Conservation (phyloP, 2,888 invertebrate genomes). For the Rhagonycha lutea region DNA sequence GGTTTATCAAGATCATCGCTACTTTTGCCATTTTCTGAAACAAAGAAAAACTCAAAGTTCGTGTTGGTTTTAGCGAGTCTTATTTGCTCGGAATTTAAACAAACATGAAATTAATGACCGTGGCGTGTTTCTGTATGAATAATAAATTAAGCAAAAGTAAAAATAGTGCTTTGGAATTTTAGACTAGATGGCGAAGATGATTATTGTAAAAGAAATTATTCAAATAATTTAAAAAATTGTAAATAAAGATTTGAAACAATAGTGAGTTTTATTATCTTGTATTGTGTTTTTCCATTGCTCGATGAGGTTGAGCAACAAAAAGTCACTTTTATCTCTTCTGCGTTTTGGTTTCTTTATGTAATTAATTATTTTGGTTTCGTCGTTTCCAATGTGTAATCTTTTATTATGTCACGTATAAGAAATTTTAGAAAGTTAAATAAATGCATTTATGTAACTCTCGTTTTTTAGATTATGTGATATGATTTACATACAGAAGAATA, state of each 20-base stretch:
- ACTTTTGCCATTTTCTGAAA: slow-evolving; percentile 15
- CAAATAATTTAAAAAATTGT: background rate
- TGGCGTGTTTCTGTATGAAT: background rate
- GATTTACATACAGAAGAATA: background rate
- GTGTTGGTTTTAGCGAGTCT: background rate
- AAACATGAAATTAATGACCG: background rate
- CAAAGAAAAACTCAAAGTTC: background rate
- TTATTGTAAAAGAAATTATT: background rate
- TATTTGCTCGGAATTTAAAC: background rate
- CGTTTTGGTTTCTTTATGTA: background rate
- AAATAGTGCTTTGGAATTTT: background rate
- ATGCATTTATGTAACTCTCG: background rate
- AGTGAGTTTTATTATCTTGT: background rate
- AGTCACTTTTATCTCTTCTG: background rate
- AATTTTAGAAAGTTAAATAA: background rate
- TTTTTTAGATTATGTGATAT: background rate
- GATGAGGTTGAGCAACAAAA: background rate
- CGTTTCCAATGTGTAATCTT: background rate
- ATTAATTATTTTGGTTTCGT: background rate
- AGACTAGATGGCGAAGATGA: background rate
- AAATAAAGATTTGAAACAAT: background rate
- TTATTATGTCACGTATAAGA: background rate
- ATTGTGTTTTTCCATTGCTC: background rate
- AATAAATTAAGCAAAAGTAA: background rate
- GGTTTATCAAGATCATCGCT: background rate